Base-by-base conservation (phyloP, 2,113 vertebrate genomes). In the Tor tambroides region DNA sequence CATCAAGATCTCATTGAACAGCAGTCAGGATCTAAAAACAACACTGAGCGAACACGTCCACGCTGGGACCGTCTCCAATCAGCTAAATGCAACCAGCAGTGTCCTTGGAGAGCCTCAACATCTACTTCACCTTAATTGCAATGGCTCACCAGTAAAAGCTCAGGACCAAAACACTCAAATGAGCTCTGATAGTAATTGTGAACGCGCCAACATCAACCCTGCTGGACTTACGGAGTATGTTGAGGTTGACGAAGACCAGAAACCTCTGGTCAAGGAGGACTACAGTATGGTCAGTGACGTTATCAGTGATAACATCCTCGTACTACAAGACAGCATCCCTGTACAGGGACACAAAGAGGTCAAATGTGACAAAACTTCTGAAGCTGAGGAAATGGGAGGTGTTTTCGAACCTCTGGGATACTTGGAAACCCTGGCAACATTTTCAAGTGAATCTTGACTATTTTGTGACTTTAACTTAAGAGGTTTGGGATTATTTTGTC, bases 211-310 rank as follows among this genome's bases (percentile, higher is more conserved):
- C 88, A 14, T 92, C 90, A 46, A 59, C 86, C 51, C 79, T 90
- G 85, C 65, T 65, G 17, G 94, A 87, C 89, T 83, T 92, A 41
- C 92, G 71, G 93, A 96, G 84, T 97, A 97, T 0, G 96, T 96
- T 84, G 96, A 94, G 91, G 94, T 92, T 69, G 92, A 95, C 86
- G 93, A 94, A 89, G 91, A 95, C 6, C 90, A 93, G 21, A 91
- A 87, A 0, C 84, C 94, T 38, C 95, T 95, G 88, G 92, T 89
- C 12, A 93, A 91, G 84, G 93, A 92, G 89, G 92, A 94, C 84
- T 98, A 98, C 83, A 95, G 96, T 30, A 94, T 93, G 88, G 95
- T 97, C 49, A 95, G 94, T 78, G 92, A 92, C 26, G 89, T 97
- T 80, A 89, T 87, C 4, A 90, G 92, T 10, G 92, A 94, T 82